Percentiles rank a stretch among this genome's conserved stretches.
Evolutionary conservation across 2,888 invertebrate genomes (phyloP).

Genomic region (Drosophila picticornis): DNA sequence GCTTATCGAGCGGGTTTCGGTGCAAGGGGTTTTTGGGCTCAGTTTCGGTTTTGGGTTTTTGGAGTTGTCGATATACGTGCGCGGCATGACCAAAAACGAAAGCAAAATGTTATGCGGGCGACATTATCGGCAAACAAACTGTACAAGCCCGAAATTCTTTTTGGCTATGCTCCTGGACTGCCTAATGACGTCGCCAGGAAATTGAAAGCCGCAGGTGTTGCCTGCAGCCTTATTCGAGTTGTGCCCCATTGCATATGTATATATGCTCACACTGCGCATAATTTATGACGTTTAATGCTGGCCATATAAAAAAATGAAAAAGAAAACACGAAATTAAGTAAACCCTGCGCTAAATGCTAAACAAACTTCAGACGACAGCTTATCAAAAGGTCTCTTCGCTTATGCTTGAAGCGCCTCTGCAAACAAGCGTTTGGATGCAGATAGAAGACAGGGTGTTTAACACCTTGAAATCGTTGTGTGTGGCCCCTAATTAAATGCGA

Average conservation of each 20-base stretch:
- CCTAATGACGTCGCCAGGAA: slow-evolving; percentile 65
- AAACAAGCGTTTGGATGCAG: slow-evolving; percentile 25
- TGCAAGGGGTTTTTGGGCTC: slow-evolving; percentile 27
- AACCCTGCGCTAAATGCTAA: slow-evolving; percentile 46
- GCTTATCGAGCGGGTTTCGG: slow-evolving; percentile 56
- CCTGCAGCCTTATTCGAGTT: slow-evolving; percentile 4
- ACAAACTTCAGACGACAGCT: slow-evolving; percentile 55
- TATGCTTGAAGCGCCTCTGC: slow-evolving; percentile 20
- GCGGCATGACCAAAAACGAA: slow-evolving; percentile 57
- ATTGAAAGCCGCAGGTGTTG: slow-evolving; percentile 65
- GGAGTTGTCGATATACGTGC: slow-evolving; percentile 53
- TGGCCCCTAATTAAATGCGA: slow-evolving; percentile 39
- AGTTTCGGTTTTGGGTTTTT: slow-evolving; percentile 21
- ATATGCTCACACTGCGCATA: slow-evolving; percentile 72
- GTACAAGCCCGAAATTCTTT: slow-evolving; percentile 31
- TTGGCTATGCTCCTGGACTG: slow-evolving; percentile 64
- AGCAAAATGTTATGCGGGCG: slow-evolving; percentile 54
- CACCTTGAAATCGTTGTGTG: slow-evolving; percentile 61
- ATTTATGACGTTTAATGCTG: slow-evolving; percentile 60
- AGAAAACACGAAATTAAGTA: slow-evolving; percentile 37
- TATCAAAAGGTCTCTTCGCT: slow-evolving; percentile 42
- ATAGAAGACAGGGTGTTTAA: slow-evolving; percentile 51
- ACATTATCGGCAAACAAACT: slow-evolving; percentile 63
- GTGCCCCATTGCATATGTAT: slow-evolving; percentile 30
- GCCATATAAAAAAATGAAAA: slow-evolving; percentile 1